Conservation (phyloP, 2,113 vertebrate genomes). For the Lepisosteus oculatus region DNA sequence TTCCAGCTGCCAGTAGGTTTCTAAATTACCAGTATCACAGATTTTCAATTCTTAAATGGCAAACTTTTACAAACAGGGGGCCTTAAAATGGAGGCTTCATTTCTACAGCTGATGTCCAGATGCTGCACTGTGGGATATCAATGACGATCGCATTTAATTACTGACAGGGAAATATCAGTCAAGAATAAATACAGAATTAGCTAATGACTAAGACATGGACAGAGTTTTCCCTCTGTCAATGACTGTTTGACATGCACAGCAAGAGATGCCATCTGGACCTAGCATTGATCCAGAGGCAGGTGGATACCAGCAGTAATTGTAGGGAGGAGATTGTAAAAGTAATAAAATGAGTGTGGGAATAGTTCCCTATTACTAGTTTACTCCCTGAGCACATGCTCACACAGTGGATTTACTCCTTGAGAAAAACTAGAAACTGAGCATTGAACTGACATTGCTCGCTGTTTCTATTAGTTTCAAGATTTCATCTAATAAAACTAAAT, state of each 20-base stretch:
- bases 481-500: too few species aligned
- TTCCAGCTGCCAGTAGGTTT: too few species aligned
- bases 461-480: too few species aligned
- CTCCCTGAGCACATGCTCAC: too few species aligned
- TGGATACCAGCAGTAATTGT: not conserved
- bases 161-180: not conserved
- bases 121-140: not conserved
- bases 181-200: not conserved
- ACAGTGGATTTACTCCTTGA: too few species aligned
- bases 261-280: not conserved
- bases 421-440: too few species aligned
- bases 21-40: not conserved
- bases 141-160: conserved; percentile 2
- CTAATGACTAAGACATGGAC: not conserved
- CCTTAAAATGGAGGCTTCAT: not conserved
- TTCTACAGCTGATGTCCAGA: conserved; percentile 1
- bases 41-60: not conserved
- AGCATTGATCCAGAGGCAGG: not conserved
- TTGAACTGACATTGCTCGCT: too few species aligned
- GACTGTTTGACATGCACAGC: conserved; percentile 3
- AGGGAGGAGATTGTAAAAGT: not conserved
- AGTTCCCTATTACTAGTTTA: too few species aligned
- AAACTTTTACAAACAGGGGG: not conserved
- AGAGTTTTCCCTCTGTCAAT: not conserved
- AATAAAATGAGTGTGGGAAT: not conserved